These are phyloP conservation scores for Geotrypetes seraphini DNA, from an alignment of 2,797 vertebrate genomes.

Conservation along the genomic window DNA sequence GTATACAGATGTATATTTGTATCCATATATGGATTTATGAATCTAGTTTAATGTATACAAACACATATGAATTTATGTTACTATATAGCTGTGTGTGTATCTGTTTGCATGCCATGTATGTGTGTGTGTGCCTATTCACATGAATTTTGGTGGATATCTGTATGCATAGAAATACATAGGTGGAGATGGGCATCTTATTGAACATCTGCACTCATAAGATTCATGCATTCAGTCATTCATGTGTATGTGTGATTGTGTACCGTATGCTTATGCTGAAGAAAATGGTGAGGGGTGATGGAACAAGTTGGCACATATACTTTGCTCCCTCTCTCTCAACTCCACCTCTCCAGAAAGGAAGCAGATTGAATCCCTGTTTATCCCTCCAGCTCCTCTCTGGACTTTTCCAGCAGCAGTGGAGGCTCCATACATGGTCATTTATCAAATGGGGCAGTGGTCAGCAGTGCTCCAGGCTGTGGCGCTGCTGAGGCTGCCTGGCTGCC, in stretches of 20 bases:
- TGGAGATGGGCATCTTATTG: no score
- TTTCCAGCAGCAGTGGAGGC: conserved; percentile 61
- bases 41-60: no score
- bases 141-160: no score
- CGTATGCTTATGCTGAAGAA: neutral
- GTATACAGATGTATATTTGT: no score
- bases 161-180: no score
- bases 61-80: neutral
- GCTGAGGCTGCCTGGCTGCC: conserved; percentile 54
- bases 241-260: neutral
- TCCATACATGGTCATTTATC: conserved; percentile 64
- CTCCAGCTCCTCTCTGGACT: conserved; percentile 27
- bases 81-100: conserved; percentile 6
- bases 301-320: no score
- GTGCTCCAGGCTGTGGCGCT: conserved; percentile 35
- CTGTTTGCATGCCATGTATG: neutral
- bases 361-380: no score
- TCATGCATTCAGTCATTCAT: no score
- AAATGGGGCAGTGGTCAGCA: conserved; percentile 57
- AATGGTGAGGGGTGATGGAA: neutral
- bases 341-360: no score
- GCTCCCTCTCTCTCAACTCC: no score
- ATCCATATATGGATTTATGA: no score
- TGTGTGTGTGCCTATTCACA: no score
- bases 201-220: neutral